Evolutionary conservation across 1,140 invertebrate genomes (phyloP), one percentile per base, ranked within the genome.

Genomic region (Brachionus paranguensis): DNA sequence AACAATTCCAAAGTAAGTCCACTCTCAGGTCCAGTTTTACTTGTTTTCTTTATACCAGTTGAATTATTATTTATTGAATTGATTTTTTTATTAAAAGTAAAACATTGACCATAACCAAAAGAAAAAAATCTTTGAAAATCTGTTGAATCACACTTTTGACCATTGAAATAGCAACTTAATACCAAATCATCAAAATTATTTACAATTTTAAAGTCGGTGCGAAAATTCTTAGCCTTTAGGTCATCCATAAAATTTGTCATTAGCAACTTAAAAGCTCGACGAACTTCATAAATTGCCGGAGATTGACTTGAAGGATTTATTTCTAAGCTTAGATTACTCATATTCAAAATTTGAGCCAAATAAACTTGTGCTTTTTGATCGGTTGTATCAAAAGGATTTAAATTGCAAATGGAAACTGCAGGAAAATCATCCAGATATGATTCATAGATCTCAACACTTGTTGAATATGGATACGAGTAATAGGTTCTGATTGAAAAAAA

Each of bases 101-200:
- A 81, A n/a, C 78, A 81, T 29, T 60, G 14, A 24, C 78, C 78
- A 17, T 64, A 81, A 27, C 17, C 78, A 64, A 17, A 81, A 20
- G 50, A 8, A 20, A 43, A 47, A 20, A 17, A 33, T 27, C 10
- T 45, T n/a, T n/a, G 3, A 64, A 81, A 81, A 68, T 81, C 27
- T 10, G 1, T 33, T 3, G 1, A 4, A 20, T 37, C 29, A 47
- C 78, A 81, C 12, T 60, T 60, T 45, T 64, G 17, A 43, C 43
- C 53, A 47, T 81, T 81, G 29, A 64, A 81, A 64, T 43, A 81
- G 20, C 78, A 81, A 45, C 41, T 27, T 41, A 43, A 8, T 17
- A 27, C 41, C 6, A 33, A 4, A 29, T n/a, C n/a, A n/a, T 79
- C 11, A 14, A 50, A 10, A 29, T 29, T 8, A 37, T 68, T 68